Conservation (phyloP, 1,140 invertebrate species). For the Pseudomyrmex dendroicus region DNA sequence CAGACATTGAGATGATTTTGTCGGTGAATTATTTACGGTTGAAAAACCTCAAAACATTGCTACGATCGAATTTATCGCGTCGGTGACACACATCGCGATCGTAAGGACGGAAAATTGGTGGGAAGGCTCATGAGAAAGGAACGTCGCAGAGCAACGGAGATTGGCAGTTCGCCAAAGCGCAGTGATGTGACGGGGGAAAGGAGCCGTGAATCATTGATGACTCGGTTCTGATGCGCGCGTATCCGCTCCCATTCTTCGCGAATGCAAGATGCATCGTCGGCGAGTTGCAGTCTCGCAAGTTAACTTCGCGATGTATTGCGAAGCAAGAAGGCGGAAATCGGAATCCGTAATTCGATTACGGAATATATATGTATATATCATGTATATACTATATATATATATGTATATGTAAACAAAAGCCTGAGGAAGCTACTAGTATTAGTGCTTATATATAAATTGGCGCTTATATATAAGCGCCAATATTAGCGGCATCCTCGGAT, state of each 20-base stretch:
- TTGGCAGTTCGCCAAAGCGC: constrained; percentile 70
- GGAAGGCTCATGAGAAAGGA: constrained; percentile 4
- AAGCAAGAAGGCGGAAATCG: constrained; percentile 26
- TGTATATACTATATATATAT: too few relatives aligned
- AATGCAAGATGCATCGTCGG: constrained; percentile 45
- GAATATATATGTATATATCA: too few relatives aligned
- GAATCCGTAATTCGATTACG: constrained; percentile 36
- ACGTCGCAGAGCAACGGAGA: constrained; percentile 45
- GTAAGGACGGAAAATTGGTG: constrained; percentile 32
- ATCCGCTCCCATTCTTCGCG: constrained; percentile 32
- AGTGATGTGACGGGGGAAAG: constrained; percentile 59
- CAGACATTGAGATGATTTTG: not conserved
- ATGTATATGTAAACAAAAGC: too few relatives aligned
- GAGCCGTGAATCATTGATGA: constrained; percentile 70
- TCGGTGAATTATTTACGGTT: constrained; percentile 19
- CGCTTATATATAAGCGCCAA: too few relatives aligned
- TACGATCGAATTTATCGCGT: constrained; percentile 22
- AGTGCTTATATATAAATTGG: too few relatives aligned
- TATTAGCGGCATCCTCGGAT: too few relatives aligned
- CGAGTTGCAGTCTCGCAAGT: constrained; percentile 25
- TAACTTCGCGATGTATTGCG: constrained; percentile 1
- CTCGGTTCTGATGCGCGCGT: constrained; percentile 67
- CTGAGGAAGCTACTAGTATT: too few relatives aligned
- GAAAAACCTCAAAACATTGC: constrained; percentile 36
- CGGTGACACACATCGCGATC: constrained; percentile 43